Evolutionary conservation across 2,113 vertebrate genomes (phyloP).

Genomic region (Syngnathus typhle): DNA sequence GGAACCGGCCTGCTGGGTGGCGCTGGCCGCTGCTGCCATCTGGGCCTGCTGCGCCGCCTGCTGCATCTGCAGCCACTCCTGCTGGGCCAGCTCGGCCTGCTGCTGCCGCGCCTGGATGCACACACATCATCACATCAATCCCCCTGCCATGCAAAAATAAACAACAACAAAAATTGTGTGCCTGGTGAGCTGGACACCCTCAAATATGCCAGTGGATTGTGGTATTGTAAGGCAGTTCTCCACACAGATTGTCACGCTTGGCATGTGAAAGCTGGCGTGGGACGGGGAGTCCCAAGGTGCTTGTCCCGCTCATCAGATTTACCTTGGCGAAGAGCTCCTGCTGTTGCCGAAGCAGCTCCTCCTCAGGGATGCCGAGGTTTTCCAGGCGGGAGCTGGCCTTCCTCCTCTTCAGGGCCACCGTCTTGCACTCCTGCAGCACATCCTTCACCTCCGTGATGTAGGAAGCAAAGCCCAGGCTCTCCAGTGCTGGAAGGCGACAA

Average conservation of each 20-base stretch:
- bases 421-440: constrained; percentile 99
- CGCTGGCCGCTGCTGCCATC: constrained; percentile 88
- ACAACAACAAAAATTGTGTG: no score
- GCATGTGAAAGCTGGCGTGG: no score
- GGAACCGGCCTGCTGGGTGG: constrained; percentile 88
- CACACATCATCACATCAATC: no score
- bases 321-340: constrained; percentile 99
- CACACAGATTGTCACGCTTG: no score
- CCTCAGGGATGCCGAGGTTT: constrained; percentile 97
- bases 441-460: constrained; percentile 98
- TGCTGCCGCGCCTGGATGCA: constrained; percentile 87
- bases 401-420: constrained; percentile 95
- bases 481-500: constrained; percentile 75
- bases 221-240: no score
- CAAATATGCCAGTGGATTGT: no score
- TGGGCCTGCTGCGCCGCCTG: constrained; percentile 97
- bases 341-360: constrained; percentile 93
- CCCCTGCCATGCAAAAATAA: no score
- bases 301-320: constrained; percentile 6
- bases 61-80: constrained; percentile 99
- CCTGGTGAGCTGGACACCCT: no score
- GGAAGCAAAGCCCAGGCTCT: constrained; percentile 96
- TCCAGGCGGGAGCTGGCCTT: constrained; percentile 96
- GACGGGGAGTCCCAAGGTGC: neutral
- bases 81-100: constrained; percentile 95